phyloP scores from a whole-genome alignment of 2,113 vertebrate genomes.

The Anolis sagrei region DNA sequence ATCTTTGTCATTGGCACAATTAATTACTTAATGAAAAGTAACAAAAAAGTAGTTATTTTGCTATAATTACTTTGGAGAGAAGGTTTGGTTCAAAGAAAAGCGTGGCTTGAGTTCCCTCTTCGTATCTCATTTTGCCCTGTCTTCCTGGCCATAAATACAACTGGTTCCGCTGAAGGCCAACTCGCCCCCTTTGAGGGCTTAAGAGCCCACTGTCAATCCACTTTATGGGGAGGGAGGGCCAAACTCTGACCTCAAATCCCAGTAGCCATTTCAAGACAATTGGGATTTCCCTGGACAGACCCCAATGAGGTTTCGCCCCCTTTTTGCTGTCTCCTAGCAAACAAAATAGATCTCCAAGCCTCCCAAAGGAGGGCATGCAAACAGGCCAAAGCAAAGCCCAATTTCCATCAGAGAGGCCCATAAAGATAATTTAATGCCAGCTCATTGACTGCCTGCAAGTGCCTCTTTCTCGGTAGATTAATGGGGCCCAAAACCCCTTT shows the following conservation, averaged over 20 bases:
- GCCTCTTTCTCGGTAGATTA: constrained; percentile 23
- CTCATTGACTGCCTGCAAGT: constrained; percentile 47
- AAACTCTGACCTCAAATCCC: constrained; percentile 29
- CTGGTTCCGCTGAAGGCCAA: neutral
- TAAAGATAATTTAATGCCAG: constrained; percentile 38
- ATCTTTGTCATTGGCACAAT: too few relatives aligned
- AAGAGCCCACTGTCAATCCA: neutral
- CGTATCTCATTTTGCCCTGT: rapidly evolving
- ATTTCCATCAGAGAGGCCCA: constrained; percentile 33
- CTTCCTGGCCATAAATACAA: neutral
- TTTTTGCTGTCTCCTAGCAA: constrained; percentile 18
- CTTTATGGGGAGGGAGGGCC: neutral
- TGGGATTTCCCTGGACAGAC: too few relatives aligned
- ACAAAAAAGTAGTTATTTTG: too few relatives aligned
- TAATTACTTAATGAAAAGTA: too few relatives aligned
- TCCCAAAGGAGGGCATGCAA: constrained; percentile 14
- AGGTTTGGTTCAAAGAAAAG: neutral
- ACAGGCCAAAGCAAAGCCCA: constrained; percentile 12
- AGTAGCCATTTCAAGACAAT: neutral
- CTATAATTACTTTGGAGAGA: neutral
- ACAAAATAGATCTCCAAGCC: constrained; percentile 9
- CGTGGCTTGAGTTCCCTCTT: neutral
- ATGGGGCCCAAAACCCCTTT: neutral
- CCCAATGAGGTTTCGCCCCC: too few relatives aligned
- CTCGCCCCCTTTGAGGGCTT: neutral